phyloP scores from a whole-genome alignment of 2,797 vertebrate species.

The Notamacropus eugenii region DNA sequence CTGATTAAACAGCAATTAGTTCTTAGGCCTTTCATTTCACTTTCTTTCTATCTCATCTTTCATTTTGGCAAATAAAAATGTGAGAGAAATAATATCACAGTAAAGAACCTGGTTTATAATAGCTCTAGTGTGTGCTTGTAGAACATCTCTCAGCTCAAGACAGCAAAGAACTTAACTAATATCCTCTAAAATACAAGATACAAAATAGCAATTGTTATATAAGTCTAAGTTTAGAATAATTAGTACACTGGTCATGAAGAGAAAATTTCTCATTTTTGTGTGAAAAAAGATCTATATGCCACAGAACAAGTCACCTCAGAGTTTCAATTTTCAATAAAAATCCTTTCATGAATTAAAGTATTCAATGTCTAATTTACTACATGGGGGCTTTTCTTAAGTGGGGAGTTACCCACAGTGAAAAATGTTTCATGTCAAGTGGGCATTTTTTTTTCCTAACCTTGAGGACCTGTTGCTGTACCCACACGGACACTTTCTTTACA shows the following conservation, averaged over 20 bases:
- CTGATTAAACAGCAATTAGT: slow-evolving; percentile 53
- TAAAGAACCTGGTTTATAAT: slow-evolving; percentile 53
- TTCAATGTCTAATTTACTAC: slow-evolving; percentile 77
- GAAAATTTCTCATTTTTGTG: slow-evolving; percentile 68
- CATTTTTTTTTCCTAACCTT: slow-evolving; percentile 28
- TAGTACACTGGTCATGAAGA: slow-evolving; percentile 62
- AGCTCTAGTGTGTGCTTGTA: slow-evolving; percentile 50
- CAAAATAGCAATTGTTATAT: slow-evolving; percentile 48
- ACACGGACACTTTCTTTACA: neutral
- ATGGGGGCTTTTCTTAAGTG: slow-evolving; percentile 69
- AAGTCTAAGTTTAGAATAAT: slow-evolving; percentile 70
- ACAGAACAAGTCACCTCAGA: slow-evolving; percentile 30
- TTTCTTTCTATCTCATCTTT: slow-evolving; percentile 51
- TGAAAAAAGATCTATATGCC: slow-evolving; percentile 63
- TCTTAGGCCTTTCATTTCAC: slow-evolving; percentile 38
- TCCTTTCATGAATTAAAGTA: slow-evolving; percentile 56
- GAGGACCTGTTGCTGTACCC: neutral
- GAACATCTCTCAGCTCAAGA: slow-evolving; percentile 65
- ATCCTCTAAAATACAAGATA: slow-evolving; percentile 28
- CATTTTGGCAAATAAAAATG: slow-evolving; percentile 16
- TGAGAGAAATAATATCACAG: slow-evolving; percentile 58
- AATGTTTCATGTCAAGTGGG: slow-evolving; percentile 76
- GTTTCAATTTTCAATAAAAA: slow-evolving; percentile 68
- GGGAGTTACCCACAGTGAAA: slow-evolving; percentile 69
- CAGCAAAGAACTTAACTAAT: slow-evolving; percentile 56